Evolutionary conservation across 2,797 vertebrate species (phyloP).

Genomic region (Leptoclinus maculatus): DNA sequence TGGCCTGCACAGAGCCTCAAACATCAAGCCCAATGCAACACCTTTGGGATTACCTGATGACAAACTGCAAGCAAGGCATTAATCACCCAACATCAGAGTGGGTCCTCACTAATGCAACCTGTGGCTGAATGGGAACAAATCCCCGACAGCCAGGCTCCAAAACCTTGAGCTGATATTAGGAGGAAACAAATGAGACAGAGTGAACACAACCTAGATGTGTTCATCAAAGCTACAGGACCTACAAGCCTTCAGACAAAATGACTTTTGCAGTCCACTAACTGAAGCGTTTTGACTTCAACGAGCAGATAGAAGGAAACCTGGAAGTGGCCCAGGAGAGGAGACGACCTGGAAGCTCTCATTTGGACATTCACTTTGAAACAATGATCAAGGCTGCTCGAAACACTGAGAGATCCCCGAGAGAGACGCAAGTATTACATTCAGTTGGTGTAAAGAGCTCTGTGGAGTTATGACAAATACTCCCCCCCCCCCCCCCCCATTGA

Average conservation of each 20-base stretch:
- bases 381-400: constrained; percentile 9
- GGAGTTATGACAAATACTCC: neutral
- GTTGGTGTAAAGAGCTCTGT: neutral
- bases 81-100: neutral
- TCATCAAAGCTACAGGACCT: neutral
- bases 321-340: neutral
- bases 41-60: neutral
- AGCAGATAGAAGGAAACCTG: neutral
- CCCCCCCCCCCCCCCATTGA: neutral
- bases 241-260: neutral
- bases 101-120: neutral
- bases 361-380: constrained; percentile 5
- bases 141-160: neutral
- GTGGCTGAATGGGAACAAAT: neutral
- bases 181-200: neutral
- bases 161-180: neutral
- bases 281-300: neutral
- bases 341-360: neutral
- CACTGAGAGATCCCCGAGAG: neutral
- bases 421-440: neutral
- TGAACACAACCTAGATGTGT: neutral
- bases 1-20: neutral
- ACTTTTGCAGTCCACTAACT: neutral
- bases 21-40: constrained; percentile 1
- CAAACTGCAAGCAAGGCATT: neutral